Evolutionary conservation across 2,113 vertebrate species (phyloP).

Genomic region (Embiotoca jacksoni): DNA sequence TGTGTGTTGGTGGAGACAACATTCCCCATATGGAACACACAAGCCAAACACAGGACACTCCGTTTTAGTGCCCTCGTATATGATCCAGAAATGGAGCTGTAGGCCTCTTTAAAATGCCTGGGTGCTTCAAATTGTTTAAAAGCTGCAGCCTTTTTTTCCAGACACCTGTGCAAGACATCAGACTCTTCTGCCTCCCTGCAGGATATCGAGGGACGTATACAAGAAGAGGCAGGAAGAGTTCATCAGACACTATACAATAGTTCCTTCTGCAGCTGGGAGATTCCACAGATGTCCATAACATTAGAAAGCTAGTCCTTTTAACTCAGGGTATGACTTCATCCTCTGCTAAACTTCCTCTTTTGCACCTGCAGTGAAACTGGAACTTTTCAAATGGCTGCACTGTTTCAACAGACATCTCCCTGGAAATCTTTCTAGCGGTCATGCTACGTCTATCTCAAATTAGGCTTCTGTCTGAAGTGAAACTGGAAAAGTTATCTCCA

Average conservation of each 20-base stretch:
- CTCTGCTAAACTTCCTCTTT: conserved; percentile 23
- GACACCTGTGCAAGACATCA: conserved; percentile 71
- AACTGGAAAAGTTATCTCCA: conserved; percentile 33
- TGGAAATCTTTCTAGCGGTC: conserved; percentile 45
- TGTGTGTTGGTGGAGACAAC: conserved; percentile 15
- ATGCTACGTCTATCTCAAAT: conserved; percentile 19
- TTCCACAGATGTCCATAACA: conserved; percentile 39
- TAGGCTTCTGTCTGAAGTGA: background rate
- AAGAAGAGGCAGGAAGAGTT: background rate
- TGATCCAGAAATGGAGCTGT: conserved; percentile 77
- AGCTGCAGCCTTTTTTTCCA: conserved; percentile 55
- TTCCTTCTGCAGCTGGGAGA: conserved; percentile 31
- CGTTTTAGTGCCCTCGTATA: conserved; percentile 76
- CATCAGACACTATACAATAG: conserved; percentile 33
- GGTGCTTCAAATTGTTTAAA: conserved; percentile 40
- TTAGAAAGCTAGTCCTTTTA: conserved; percentile 1
- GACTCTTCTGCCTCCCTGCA: conserved; percentile 2
- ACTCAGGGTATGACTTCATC: conserved; percentile 56
- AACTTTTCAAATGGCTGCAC: conserved; percentile 26
- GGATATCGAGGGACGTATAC: conserved; percentile 19
- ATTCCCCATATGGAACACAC: conserved; percentile 77
- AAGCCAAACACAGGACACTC: conserved; percentile 74
- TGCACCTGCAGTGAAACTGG: conserved; percentile 58
- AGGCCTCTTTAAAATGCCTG: conserved; percentile 68
- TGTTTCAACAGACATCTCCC: conserved; percentile 47